phyloP scores from a whole-genome alignment of 1,140 invertebrate genomes.

The Zaprionus tsacasi region DNA sequence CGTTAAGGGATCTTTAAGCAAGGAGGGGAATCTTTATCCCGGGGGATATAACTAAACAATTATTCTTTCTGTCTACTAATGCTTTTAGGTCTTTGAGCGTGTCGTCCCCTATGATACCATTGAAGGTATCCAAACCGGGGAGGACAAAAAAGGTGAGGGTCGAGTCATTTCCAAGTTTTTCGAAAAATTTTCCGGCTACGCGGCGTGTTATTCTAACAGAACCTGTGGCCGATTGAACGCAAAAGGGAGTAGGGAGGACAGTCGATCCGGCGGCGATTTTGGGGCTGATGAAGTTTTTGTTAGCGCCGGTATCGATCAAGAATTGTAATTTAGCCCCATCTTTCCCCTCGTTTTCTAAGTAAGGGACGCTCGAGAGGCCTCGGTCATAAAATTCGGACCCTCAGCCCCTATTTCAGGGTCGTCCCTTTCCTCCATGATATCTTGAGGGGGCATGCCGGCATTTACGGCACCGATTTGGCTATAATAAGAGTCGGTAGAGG shows the following conservation, averaged over 20 bases:
- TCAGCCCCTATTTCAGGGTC: too few species aligned
- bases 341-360: background rate
- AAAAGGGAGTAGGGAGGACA: background rate
- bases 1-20: background rate
- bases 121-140: slow-evolving; percentile 11
- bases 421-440: too few species aligned
- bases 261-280: background rate
- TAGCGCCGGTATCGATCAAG: slow-evolving; percentile 25
- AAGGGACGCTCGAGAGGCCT: too few species aligned
- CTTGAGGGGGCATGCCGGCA: too few species aligned
- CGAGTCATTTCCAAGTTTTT: too few species aligned
- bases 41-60: background rate
- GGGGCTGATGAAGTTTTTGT: slow-evolving; percentile 29
- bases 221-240: slow-evolving; percentile 9
- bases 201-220: slow-evolving; percentile 7
- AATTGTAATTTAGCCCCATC: slow-evolving; percentile 22
- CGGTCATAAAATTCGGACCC: too few species aligned
- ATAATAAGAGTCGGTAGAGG: too few species aligned
- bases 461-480: too few species aligned
- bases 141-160: slow-evolving; percentile 28
- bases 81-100: slow-evolving; percentile 3
- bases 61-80: slow-evolving; percentile 8
- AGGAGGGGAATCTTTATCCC: background rate
- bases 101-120: slow-evolving; percentile 26
- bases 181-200: slow-evolving; percentile 3